Base-by-base conservation (phyloP, 2,888 invertebrate species). In the Acleris laterana region DNA sequence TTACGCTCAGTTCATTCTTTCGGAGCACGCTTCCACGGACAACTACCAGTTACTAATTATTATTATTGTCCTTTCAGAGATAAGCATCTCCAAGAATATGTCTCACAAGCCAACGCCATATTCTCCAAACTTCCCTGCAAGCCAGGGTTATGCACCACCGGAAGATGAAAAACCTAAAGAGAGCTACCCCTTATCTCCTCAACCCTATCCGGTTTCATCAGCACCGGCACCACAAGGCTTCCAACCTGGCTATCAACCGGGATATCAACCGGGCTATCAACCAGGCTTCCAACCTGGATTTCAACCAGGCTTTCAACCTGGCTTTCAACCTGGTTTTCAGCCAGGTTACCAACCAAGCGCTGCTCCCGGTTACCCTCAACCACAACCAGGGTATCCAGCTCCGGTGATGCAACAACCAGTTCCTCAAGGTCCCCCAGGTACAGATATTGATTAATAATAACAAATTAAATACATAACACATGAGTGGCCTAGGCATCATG, bases 91-190 rank as follows among this genome's bases (percentile, higher is more conserved):
- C 56, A 32, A 7, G 50, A 85, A 70, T n/a, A 92, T 93, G 93
- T 92, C 93, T 1, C 90, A 93, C 74, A 89, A 90, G 76, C 83
- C 76, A 58, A 84, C 82, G 16, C 88, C 90, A 19, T 92, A 89
- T 67, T 84, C 92, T 4, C 93, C 93, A 20, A 93, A 93, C 73
- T 93, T 90, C 70, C 93, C 93, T 7, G 69, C 73, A 55, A 84
- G 82, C 71, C 90, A 90, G 72, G 93, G 92, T 9, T 93, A 93
- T 79, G 85, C 75, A 62, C 85, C 91, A 16, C 71, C 77, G n/a
- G 91, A 93, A 68, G 76, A 74, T 55, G 72, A 69, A 1, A 88
- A 88, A 70, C 44, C 69, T 46, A 72, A 73, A 60, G 88, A 89
- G 62, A 81, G 76, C 56, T 90, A 84, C 76, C 87, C 84, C 53